Percentiles rank a stretch among this genome's conserved stretches.
These are phyloP conservation scores for Lytechinus variegatus DNA, from an alignment of 35 echinoderm and acorn worm genomes.

Conservation along the genomic window DNA sequence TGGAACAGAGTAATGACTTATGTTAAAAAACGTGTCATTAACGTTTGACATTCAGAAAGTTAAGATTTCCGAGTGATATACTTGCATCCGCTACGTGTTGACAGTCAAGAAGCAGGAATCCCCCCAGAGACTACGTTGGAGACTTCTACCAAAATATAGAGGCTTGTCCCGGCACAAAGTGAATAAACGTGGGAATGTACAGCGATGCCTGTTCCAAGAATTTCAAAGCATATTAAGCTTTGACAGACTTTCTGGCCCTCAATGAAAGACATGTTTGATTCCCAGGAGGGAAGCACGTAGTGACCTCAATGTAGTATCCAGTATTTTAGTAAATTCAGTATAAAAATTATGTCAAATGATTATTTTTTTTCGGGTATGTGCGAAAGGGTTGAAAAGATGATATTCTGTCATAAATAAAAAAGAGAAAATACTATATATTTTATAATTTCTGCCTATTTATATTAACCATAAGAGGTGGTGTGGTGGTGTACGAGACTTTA, in stretches of 20 bases:
- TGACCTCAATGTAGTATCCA: conserved; percentile 1
- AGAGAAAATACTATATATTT: conserved; percentile 37
- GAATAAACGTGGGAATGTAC: not conserved
- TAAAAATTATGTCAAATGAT: not conserved
- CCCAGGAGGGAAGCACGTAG: not conserved
- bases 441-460: conserved; percentile 48
- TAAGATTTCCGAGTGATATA: not conserved
- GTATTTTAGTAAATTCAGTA: not conserved
- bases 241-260: not conserved
- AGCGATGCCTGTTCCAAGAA: not conserved
- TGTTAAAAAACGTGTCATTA: not conserved
- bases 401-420: conserved; percentile 15
- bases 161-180: not conserved
- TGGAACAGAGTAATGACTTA: not conserved
- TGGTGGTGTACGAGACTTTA: not conserved
- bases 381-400: conserved; percentile 6
- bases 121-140: not conserved
- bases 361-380: not conserved
- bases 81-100: not conserved
- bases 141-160: not conserved
- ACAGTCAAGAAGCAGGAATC: not conserved
- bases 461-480: not conserved
- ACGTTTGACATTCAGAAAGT: not conserved
- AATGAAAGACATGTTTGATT: not conserved
- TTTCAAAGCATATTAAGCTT: not conserved